phyloP scores from a whole-genome alignment of 2,888 invertebrate species.

The Emmelina monodactyla region DNA sequence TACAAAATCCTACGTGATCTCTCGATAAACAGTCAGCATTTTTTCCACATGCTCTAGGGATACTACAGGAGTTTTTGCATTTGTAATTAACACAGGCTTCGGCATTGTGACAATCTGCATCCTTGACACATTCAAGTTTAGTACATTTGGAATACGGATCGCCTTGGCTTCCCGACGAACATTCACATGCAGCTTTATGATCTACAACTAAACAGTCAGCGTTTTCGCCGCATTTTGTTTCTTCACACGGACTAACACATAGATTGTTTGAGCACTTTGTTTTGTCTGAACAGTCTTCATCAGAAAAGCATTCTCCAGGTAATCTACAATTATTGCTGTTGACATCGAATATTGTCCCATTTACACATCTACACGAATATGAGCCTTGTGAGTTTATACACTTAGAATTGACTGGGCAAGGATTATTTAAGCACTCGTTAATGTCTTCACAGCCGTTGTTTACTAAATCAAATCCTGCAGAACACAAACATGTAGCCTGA shows the following conservation, averaged over 20 bases:
- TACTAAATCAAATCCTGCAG: conserved; percentile 73
- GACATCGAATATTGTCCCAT: conserved; percentile 82
- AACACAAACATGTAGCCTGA: conserved; percentile 75
- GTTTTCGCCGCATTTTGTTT: conserved; percentile 74
- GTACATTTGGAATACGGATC: conserved; percentile 77
- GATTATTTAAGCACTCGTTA: conserved; percentile 79
- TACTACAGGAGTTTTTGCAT: conserved; percentile 82
- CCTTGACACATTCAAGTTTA: conserved; percentile 79
- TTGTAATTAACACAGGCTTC: conserved; percentile 81
- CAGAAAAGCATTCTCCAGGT: conserved; percentile 83
- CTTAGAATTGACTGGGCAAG: conserved; percentile 80
- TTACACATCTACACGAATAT: conserved; percentile 78
- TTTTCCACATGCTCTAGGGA: conserved; percentile 83
- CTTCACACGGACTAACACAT: conserved; percentile 81
- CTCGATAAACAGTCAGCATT: conserved; percentile 78
- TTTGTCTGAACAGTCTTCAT: conserved; percentile 79
- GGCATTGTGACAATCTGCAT: conserved; percentile 74
- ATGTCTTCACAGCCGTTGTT: conserved; percentile 79
- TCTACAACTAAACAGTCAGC: conserved; percentile 76
- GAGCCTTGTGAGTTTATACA: conserved; percentile 83
- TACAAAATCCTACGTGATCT: conserved; percentile 83
- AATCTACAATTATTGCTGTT: conserved; percentile 75
- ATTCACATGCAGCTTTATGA: conserved; percentile 78
- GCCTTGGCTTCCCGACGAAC: conserved; percentile 77
- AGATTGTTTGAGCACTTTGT: conserved; percentile 78